These are phyloP conservation scores for Diplazon laetatorius DNA, from an alignment of 2,888 invertebrate genomes.

Conservation along the genomic window DNA sequence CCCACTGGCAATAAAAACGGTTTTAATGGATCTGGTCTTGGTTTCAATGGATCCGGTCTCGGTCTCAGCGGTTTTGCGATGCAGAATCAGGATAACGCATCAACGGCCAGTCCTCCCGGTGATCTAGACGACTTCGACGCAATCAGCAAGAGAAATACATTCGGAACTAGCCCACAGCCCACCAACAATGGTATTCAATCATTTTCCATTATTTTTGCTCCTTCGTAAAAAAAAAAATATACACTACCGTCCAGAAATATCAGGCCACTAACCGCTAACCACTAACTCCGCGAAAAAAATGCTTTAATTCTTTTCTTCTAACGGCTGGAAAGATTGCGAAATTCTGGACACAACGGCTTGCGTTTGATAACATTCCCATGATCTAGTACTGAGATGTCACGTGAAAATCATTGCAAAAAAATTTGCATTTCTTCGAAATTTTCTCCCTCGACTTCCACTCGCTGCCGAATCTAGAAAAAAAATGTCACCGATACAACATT, in stretches of 20 bases:
- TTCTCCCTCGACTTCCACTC: too few species aligned
- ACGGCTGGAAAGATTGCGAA: too few species aligned
- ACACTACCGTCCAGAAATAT: conserved; percentile 43
- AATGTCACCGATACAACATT: too few species aligned
- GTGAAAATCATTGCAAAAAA: too few species aligned
- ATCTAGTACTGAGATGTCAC: too few species aligned
- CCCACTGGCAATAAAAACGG: conserved; percentile 75
- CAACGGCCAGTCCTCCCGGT: conserved; percentile 83
- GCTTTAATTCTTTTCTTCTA: too few species aligned
- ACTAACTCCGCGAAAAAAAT: too few species aligned
- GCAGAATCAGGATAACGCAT: conserved; percentile 74
- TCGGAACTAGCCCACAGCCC: conserved; percentile 78
- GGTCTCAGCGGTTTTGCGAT: conserved; percentile 75
- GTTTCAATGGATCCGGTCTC: conserved; percentile 72
- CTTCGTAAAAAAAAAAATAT: conserved; percentile 18
- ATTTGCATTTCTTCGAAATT: too few species aligned
- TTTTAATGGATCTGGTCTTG: conserved; percentile 76
- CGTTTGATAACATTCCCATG: too few species aligned
- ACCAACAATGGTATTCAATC: conserved; percentile 77
- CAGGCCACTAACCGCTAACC: too few species aligned
- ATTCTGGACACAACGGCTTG: too few species aligned
- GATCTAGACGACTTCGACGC: conserved; percentile 95
- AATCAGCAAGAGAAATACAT: conserved; percentile 89
- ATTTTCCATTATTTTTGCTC: conserved; percentile 9
- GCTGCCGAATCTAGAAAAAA: too few species aligned